Evolutionary conservation across 2,797 vertebrate species (phyloP), one percentile per base, ranked within the genome.

Genomic region (Chloroceryle amazona): DNA sequence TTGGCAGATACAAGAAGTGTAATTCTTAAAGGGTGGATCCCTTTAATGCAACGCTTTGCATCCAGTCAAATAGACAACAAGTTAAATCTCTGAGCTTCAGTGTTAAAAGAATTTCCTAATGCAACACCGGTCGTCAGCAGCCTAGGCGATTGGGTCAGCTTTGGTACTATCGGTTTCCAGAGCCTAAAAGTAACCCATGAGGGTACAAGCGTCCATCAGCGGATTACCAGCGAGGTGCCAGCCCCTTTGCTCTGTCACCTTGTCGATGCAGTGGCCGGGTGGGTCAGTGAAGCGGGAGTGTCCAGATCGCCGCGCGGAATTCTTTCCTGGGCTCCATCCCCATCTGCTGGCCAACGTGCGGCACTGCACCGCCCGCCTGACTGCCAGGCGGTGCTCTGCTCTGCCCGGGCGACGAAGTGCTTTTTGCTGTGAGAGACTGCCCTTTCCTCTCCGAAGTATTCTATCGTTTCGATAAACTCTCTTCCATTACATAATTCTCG

Each of bases 291-390:
- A 25, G 12, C 3, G 2, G 54, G 61, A 39, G 5, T 37, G n/a
- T 47, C 19, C 46, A 2, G 42, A 8, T 3, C n/a, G 35, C 55
- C 42, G 4, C 51, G 67, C 29, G 46, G 17, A 31, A 26, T 21
- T 20, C 21, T 89, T 97, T 86, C 18, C 83, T 54, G 86, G 26
- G 76, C 71, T 85, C 9, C 81, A 74, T 26, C 91, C 94, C 97
- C 97, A 96, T 93, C 97, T 97, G 86, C 79, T 81, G 97, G 96
- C 44, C 81, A 10, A 16, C 58, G 54, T 1, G 17, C 81, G 25
- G 15, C 66, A 84, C 18, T 97, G 60, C 91, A 79, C 26, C 51
- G 26, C 51, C 26, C 16, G 51, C 47, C 47, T 14, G 47, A 9
- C 46, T 46, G 70, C 57, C 1, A 4, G 33, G 42, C 42, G 16